A percentile compares a stretch with the other conserved stretches of the same genome.
Evolutionary conservation across 2,113 vertebrate species (phyloP).

Genomic region (Vanacampus margaritifer): DNA sequence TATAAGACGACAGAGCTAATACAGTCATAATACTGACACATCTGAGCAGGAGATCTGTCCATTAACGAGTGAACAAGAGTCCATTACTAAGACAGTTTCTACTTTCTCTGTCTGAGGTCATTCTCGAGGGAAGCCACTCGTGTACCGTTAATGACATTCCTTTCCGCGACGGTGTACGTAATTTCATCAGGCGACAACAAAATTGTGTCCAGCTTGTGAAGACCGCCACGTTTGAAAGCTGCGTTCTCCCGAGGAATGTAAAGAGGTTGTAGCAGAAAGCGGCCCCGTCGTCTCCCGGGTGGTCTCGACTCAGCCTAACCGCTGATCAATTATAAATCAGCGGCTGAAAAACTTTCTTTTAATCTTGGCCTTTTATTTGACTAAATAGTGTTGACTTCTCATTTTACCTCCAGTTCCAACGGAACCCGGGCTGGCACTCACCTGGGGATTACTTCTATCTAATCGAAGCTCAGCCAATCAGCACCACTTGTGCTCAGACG

Average conservation of each 20-base stretch:
- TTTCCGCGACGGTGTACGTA: conserved; percentile 50
- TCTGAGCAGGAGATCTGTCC: too few relatives aligned
- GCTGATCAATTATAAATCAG: conserved; percentile 74
- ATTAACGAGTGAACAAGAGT: background rate
- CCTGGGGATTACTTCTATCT: conserved; percentile 57
- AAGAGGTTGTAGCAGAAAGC: conserved; percentile 45
- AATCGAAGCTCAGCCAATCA: conserved; percentile 47
- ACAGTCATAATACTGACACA: too few relatives aligned
- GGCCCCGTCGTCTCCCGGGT: conserved; percentile 36
- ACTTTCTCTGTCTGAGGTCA: conserved; percentile 27
- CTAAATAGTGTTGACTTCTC: conserved; percentile 68
- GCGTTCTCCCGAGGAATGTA: conserved; percentile 30
- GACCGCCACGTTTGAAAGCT: conserved; percentile 46
- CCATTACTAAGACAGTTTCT: background rate
- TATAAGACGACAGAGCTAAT: too few relatives aligned
- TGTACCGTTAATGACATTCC: conserved; percentile 64
- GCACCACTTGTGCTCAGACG: conserved; percentile 40
- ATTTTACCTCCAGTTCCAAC: conserved; percentile 51
- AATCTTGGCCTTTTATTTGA: conserved; percentile 70
- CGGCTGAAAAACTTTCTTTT: conserved; percentile 67
- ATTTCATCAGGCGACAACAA: conserved; percentile 54
- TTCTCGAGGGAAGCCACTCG: conserved; percentile 58
- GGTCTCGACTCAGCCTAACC: conserved; percentile 46
- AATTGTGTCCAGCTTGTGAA: conserved; percentile 19
- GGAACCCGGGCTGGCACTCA: conserved; percentile 49